Evolutionary conservation across 1,140 invertebrate species (phyloP).

Genomic region (Drosophila nikananu): DNA sequence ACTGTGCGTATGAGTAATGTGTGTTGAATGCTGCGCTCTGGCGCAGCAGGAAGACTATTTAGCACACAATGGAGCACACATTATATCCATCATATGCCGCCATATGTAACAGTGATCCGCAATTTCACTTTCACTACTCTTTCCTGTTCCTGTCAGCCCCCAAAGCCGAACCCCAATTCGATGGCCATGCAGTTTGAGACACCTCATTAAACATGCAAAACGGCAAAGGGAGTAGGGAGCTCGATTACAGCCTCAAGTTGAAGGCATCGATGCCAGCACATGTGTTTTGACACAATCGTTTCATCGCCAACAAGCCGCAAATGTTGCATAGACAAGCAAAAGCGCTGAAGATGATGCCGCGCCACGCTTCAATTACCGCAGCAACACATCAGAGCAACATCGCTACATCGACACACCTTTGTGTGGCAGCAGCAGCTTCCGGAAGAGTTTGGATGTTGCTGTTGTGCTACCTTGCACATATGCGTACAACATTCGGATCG

Average conservation of each 20-base stretch:
- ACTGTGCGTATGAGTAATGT: constrained; percentile 80
- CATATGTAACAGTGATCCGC: constrained; percentile 64
- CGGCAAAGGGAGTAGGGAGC: constrained; percentile 12
- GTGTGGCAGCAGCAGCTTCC: constrained; percentile 61
- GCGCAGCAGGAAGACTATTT: constrained; percentile 68
- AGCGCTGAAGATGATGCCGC: constrained; percentile 40
- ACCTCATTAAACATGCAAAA: constrained; percentile 78
- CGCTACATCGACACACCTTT: constrained; percentile 12
- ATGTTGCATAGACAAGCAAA: constrained; percentile 22
- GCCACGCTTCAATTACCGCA: constrained; percentile 53
- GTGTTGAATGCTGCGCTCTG: constrained; percentile 37
- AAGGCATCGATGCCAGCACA: constrained; percentile 45
- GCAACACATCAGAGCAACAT: constrained; percentile 17
- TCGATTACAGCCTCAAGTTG: constrained; percentile 42
- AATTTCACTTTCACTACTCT: constrained; percentile 69
- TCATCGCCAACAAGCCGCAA: constrained; percentile 41
- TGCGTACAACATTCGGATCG: constrained; percentile 41
- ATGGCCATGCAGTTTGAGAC: constrained; percentile 68
- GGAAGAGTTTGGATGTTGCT: constrained; percentile 37
- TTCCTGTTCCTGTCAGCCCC: constrained; percentile 62
- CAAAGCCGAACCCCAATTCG: constrained; percentile 41
- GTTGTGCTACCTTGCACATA: constrained; percentile 29
- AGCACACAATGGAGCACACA: constrained; percentile 68
- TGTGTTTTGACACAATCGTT: constrained; percentile 59
- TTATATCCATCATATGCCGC: constrained; percentile 6